These are phyloP conservation scores for Toxotes lorentzi DNA, from an alignment of 2,797 vertebrate genomes.

Conservation along the genomic window DNA sequence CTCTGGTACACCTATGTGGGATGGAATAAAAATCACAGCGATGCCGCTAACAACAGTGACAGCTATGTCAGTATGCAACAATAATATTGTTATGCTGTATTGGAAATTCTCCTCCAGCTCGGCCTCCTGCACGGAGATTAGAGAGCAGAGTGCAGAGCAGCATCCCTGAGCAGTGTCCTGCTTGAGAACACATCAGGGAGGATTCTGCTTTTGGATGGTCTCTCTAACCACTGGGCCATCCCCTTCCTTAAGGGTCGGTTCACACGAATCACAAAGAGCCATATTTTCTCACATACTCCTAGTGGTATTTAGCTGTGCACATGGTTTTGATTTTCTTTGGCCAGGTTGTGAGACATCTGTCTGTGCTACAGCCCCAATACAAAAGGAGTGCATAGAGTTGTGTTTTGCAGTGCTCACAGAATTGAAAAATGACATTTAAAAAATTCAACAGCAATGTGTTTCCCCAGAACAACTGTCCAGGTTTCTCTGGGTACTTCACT, in stretches of 20 bases:
- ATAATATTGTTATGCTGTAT: slow-evolving; percentile 48
- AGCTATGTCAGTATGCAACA: slow-evolving; percentile 57
- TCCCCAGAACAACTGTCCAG: background rate
- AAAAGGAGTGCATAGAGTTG: slow-evolving; percentile 1
- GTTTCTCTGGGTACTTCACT: background rate
- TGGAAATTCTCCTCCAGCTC: slow-evolving; percentile 48
- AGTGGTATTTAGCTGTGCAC: background rate
- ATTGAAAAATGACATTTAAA: slow-evolving; percentile 8
- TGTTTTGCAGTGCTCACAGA: slow-evolving; percentile 13
- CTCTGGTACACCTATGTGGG: slow-evolving; percentile 92
- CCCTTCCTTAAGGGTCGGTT: slow-evolving; percentile 8
- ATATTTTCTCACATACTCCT: background rate
- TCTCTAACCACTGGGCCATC: slow-evolving; percentile 1
- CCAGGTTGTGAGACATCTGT: background rate
- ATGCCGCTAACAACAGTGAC: slow-evolving; percentile 41
- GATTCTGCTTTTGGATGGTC: slow-evolving; percentile 8
- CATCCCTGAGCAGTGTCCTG: slow-evolving; percentile 28
- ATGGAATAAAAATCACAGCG: slow-evolving; percentile 43
- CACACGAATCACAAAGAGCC: slow-evolving; percentile 18
- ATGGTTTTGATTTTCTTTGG: slow-evolving; percentile 6
- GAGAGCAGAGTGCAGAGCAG: slow-evolving; percentile 38
- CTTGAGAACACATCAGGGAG: slow-evolving; percentile 26
- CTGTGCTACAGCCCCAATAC: background rate
- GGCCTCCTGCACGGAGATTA: slow-evolving; percentile 59
- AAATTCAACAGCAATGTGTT: slow-evolving; percentile 9